These are phyloP conservation scores for Myopa tessellatipennis DNA, from an alignment of 2,888 invertebrate genomes.

Conservation along the genomic window DNA sequence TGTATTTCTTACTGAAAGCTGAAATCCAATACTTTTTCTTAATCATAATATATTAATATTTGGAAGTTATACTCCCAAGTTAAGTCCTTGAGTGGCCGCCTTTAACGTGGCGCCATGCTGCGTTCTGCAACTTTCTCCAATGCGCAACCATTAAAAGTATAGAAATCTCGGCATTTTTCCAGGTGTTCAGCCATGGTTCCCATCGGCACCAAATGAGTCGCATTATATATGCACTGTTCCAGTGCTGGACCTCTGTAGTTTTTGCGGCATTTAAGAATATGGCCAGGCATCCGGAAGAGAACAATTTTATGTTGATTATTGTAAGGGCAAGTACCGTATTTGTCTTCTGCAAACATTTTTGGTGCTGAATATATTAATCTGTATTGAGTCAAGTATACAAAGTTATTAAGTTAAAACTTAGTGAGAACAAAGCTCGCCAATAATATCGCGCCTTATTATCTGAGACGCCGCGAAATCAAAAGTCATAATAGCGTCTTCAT, in stretches of 20 bases:
- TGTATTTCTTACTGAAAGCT: too few species aligned
- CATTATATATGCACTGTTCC: conserved; percentile 62
- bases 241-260: conserved; percentile 57
- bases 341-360: conserved; percentile 37
- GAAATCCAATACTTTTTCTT: too few species aligned
- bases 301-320: conserved; percentile 53
- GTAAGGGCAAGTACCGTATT: conserved; percentile 54
- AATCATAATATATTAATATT: too few species aligned
- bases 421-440: too few species aligned
- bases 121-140: conserved; percentile 48
- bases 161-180: conserved; percentile 54
- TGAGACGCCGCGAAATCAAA: too few species aligned
- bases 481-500: too few species aligned
- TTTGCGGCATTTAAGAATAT: conserved; percentile 56
- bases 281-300: conserved; percentile 54
- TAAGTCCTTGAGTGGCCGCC: not conserved
- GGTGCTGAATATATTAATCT: not conserved
- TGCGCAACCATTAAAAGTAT: conserved; percentile 48
- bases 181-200: conserved; percentile 58
- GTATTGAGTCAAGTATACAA: not conserved
- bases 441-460: too few species aligned
- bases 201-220: conserved; percentile 58
- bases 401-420: too few species aligned
- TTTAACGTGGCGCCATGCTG: conserved; percentile 17
- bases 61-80: too few species aligned